These are phyloP conservation scores for Dendrophyllia cribrosa DNA, from an alignment of 64 coral and sea anemone species.

Conservation along the genomic window DNA sequence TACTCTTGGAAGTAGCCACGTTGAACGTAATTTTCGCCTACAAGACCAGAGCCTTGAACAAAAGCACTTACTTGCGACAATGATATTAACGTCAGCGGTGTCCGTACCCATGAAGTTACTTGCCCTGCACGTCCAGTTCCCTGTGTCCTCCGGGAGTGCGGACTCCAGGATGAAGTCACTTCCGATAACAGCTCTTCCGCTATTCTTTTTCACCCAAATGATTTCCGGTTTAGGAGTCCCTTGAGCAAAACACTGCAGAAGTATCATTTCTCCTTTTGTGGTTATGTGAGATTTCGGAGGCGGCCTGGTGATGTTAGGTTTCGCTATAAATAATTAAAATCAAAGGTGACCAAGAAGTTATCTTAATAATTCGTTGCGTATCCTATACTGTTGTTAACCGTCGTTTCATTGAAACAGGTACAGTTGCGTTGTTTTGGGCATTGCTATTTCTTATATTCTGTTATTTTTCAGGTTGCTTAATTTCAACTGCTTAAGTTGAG, in stretches of 20 bases:
- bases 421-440: too few species aligned
- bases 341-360: too few species aligned
- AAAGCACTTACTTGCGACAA: constrained; percentile 61
- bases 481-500: too few species aligned
- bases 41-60: too few species aligned
- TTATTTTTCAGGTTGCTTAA: too few species aligned
- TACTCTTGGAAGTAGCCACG: too few species aligned
- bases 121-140: constrained; percentile 56
- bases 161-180: constrained; percentile 17
- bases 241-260: background rate
- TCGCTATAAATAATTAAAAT: background rate
- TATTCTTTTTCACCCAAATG: constrained; percentile 56
- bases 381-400: too few species aligned
- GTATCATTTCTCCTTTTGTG: constrained; percentile 24
- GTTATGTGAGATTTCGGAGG: constrained; percentile 6
- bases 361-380: too few species aligned
- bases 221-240: constrained; percentile 49
- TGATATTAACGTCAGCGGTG: constrained; percentile 28
- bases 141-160: constrained; percentile 51
- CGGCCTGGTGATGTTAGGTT: constrained; percentile 42
- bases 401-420: too few species aligned
- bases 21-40: too few species aligned
- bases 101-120: constrained; percentile 66
- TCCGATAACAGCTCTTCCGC: constrained; percentile 29
- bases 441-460: too few species aligned